A percentile compares a stretch with the other conserved stretches of the same genome.
phyloP scores from a whole-genome alignment of 2,888 invertebrate genomes.

The Rhaphigaster nebulosa region DNA sequence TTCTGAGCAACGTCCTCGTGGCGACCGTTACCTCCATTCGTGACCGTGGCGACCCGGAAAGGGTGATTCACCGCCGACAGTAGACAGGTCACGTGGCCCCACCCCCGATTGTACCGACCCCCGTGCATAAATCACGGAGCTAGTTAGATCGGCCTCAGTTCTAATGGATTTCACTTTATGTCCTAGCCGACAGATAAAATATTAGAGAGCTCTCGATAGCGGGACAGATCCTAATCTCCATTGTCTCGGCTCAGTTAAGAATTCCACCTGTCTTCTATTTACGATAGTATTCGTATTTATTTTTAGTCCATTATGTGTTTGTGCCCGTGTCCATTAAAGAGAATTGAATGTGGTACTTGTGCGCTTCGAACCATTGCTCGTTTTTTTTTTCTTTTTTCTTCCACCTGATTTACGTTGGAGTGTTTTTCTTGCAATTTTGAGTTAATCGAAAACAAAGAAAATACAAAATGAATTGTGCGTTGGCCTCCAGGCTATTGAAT shows the following conservation, averaged over 20 bases:
- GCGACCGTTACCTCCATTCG: slow-evolving; percentile 43
- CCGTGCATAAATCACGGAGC: slow-evolving; percentile 43
- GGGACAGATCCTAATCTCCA: slow-evolving; percentile 50
- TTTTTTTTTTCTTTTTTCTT: neutral
- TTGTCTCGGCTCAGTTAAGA: slow-evolving; percentile 48
- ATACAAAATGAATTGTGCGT: neutral
- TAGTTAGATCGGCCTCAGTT: slow-evolving; percentile 40
- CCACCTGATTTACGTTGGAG: neutral
- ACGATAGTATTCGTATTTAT: slow-evolving; percentile 45
- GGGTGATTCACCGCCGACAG: slow-evolving; percentile 35
- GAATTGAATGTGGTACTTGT: slow-evolving; percentile 37
- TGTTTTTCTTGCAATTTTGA: slow-evolving; percentile 27
- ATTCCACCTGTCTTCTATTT: slow-evolving; percentile 48
- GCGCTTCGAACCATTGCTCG: neutral
- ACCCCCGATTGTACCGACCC: neutral
- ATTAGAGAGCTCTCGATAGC: slow-evolving; percentile 42
- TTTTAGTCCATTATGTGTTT: slow-evolving; percentile 47
- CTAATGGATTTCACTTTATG: slow-evolving; percentile 50
- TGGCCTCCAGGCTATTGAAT: neutral
- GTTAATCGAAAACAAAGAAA: neutral
- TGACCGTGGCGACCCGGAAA: neutral
- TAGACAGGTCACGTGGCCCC: slow-evolving; percentile 39
- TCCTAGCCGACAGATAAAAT: slow-evolving; percentile 38
- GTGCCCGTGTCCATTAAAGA: slow-evolving; percentile 39
- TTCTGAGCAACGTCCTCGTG: slow-evolving; percentile 10